These are phyloP conservation scores for Rhabdornis inornatus DNA, from an alignment of 2,113 vertebrate genomes.

Conservation along the genomic window DNA sequence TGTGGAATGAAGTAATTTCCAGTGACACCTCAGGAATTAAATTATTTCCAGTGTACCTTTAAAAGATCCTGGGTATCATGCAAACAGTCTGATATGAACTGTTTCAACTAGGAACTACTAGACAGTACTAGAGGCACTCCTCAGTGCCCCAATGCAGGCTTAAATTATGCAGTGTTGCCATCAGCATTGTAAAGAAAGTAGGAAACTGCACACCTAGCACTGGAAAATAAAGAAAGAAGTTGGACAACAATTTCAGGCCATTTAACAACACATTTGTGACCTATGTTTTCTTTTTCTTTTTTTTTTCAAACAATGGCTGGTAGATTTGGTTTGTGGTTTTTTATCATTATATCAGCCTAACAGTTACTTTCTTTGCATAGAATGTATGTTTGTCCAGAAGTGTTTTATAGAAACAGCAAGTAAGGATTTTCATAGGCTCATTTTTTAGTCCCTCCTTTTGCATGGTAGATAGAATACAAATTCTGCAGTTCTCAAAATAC, in stretches of 20 bases:
- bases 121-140: neutral
- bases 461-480: conserved; percentile 15
- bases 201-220: neutral
- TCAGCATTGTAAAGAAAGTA: neutral
- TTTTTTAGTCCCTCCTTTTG: conserved; percentile 1
- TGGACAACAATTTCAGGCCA: neutral
- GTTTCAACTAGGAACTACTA: neutral
- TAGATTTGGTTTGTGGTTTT: neutral
- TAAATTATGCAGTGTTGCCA: neutral
- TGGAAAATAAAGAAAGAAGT: neutral
- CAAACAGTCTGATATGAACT: neutral
- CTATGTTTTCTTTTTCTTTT: neutral
- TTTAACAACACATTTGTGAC: neutral
- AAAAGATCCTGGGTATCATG: neutral
- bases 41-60: neutral
- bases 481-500: conserved; percentile 23
- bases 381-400: neutral
- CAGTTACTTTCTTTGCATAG: neutral
- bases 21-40: neutral
- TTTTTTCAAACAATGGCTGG: neutral
- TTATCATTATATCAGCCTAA: neutral
- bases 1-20: neutral
- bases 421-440: neutral
- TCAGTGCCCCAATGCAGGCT: neutral
- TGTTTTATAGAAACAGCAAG: neutral